A percentile compares a stretch with the other conserved stretches of the same genome.
phyloP scores from a whole-genome alignment of 2,113 vertebrate species.

The Micromys minutus region DNA sequence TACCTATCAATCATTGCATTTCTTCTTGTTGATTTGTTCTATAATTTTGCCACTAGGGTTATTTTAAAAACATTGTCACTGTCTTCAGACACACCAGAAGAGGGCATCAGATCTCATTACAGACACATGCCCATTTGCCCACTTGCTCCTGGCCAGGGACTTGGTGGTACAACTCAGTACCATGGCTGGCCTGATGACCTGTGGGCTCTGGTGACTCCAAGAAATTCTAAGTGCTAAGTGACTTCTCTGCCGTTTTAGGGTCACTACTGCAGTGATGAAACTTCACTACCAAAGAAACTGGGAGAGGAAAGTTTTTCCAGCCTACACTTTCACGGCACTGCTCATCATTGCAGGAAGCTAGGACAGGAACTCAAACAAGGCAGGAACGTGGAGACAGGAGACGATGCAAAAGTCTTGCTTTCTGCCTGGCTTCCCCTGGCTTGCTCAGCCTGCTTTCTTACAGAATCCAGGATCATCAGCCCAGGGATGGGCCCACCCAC shows the following conservation, averaged over 20 bases:
- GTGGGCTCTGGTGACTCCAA: not conserved
- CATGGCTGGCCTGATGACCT: not conserved
- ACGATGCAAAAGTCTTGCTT: not conserved
- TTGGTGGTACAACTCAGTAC: not conserved
- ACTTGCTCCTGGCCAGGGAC: not conserved
- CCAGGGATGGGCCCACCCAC: not conserved
- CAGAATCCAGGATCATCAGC: not conserved
- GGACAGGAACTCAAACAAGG: not conserved
- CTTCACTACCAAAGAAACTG: not conserved
- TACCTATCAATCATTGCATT: not conserved
- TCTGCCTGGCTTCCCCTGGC: not conserved
- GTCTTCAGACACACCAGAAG: too few relatives aligned
- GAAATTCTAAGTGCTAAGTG: not conserved
- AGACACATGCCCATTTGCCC: not conserved
- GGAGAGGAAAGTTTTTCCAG: not conserved
- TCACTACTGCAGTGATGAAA: not conserved
- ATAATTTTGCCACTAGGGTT: not conserved
- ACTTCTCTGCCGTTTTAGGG: not conserved
- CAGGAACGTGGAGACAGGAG: not conserved
- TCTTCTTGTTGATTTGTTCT: not conserved
- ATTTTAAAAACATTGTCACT: not conserved
- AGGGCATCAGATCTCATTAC: conserved; percentile 54
- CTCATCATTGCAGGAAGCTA: not conserved
- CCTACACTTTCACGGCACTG: not conserved
- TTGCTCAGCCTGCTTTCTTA: not conserved